Conservation (phyloP, 2,888 invertebrate species). For the Cantharis nigra region DNA sequence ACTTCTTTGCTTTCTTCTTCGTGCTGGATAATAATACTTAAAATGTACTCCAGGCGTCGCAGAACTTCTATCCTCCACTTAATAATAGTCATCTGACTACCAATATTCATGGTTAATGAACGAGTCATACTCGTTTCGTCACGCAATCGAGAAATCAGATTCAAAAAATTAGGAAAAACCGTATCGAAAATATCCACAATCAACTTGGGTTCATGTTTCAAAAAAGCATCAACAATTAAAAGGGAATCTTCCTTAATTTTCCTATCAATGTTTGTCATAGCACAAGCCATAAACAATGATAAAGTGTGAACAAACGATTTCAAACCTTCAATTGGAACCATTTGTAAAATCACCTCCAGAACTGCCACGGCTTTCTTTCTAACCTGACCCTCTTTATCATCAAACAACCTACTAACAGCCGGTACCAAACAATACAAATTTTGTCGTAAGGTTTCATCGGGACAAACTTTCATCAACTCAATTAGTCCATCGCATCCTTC, state of each 20-base stretch:
- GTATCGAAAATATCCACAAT: slow-evolving; percentile 70
- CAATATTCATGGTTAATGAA: slow-evolving; percentile 70
- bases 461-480: slow-evolving; percentile 59
- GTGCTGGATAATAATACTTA: slow-evolving; percentile 52
- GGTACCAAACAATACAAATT: slow-evolving; percentile 72
- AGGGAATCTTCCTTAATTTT: slow-evolving; percentile 84
- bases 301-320: slow-evolving; percentile 78
- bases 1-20: neutral
- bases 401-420: slow-evolving; percentile 68
- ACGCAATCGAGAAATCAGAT: slow-evolving; percentile 79
- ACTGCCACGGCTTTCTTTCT: slow-evolving; percentile 64
- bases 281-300: slow-evolving; percentile 80
- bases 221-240: slow-evolving; percentile 75
- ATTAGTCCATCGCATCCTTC: slow-evolving; percentile 67
- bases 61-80: slow-evolving; percentile 81
- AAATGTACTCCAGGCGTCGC: slow-evolving; percentile 67
- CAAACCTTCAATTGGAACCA: slow-evolving; percentile 59
- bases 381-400: slow-evolving; percentile 72
- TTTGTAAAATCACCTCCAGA: slow-evolving; percentile 55
- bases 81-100: slow-evolving; percentile 72
- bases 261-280: slow-evolving; percentile 86
- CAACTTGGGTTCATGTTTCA: slow-evolving; percentile 68
- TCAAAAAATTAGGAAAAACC: slow-evolving; percentile 79
- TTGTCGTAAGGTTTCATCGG: slow-evolving; percentile 57
- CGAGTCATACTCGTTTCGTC: slow-evolving; percentile 69